Conservation (phyloP, 1,140 invertebrate species). For the Rhizoglyphus robini region DNA sequence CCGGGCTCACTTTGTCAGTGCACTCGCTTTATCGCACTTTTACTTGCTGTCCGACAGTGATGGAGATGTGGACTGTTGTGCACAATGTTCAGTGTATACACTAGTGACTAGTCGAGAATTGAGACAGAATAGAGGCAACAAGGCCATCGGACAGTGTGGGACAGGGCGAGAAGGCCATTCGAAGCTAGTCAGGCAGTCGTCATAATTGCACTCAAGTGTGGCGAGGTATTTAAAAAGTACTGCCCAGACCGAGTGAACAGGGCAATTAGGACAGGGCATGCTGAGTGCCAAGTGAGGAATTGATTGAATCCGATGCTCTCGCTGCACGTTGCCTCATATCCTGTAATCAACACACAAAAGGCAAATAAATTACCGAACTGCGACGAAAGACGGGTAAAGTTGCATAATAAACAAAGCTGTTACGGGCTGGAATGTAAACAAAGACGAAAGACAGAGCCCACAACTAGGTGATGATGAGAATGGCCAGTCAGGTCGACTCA, state of each 20-base stretch:
- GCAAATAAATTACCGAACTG: too few species aligned
- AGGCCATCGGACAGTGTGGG: neutral
- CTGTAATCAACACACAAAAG: too few species aligned
- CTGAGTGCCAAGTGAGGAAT: too few species aligned
- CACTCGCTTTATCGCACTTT: neutral
- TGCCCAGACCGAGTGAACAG: too few species aligned
- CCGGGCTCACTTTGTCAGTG: neutral
- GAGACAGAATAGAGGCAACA: neutral
- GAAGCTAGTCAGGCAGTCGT: neutral
- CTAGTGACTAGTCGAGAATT: neutral
- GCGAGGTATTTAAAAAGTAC: neutral
- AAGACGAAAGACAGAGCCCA: too few species aligned
- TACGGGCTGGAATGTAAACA: neutral
- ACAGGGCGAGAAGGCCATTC: neutral
- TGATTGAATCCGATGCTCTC: too few species aligned
- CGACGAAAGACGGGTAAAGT: too few species aligned
- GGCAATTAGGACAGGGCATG: too few species aligned
- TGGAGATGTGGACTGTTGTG: neutral
- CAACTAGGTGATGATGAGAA: too few species aligned
- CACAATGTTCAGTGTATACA: neutral
- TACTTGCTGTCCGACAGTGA: neutral
- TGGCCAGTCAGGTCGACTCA: too few species aligned
- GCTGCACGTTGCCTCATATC: too few species aligned
- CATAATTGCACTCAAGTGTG: neutral
- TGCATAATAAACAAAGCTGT: neutral